Evolutionary conservation across 2,888 invertebrate species (phyloP).

Genomic region (Cyclophora punctaria): DNA sequence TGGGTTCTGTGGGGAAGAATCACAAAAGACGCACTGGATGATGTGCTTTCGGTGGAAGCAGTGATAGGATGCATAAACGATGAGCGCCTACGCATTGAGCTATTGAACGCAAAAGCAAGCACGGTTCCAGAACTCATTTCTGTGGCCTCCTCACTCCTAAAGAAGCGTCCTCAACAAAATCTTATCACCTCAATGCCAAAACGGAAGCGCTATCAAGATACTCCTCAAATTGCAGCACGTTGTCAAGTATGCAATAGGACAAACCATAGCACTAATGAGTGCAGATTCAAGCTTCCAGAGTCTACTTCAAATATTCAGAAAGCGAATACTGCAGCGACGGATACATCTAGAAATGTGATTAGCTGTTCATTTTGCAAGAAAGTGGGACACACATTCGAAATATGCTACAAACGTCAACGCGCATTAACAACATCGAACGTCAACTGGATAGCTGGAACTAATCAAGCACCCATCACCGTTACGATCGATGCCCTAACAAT

Average conservation of each 20-base stretch:
- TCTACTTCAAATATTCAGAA: slow-evolving; percentile 3
- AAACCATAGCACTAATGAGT: slow-evolving; percentile 11
- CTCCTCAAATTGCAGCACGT: not conserved
- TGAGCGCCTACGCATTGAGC: slow-evolving; percentile 22
- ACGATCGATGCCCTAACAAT: slow-evolving; percentile 7
- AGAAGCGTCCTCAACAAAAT: slow-evolving; percentile 10
- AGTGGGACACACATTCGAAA: slow-evolving; percentile 20
- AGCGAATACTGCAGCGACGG: slow-evolving; percentile 3
- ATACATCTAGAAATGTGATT: no score
- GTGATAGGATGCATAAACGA: slow-evolving; percentile 25
- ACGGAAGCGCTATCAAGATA: slow-evolving; percentile 9
- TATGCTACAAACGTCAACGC: slow-evolving; percentile 19
- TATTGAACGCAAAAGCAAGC: slow-evolving; percentile 19
- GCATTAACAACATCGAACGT: slow-evolving; percentile 17
- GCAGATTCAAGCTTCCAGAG: slow-evolving; percentile 6
- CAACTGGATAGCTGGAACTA: slow-evolving; percentile 13
- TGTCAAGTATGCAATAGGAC: slow-evolving; percentile 15
- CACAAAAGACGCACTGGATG: slow-evolving; percentile 20
- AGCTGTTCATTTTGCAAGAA: slow-evolving; percentile 21
- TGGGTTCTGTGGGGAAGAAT: slow-evolving; percentile 27
- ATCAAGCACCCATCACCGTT: slow-evolving; percentile 8
- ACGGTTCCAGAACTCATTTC: slow-evolving; percentile 24
- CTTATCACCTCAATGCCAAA: slow-evolving; percentile 2
- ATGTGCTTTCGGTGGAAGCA: slow-evolving; percentile 22
- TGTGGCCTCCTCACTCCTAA: slow-evolving; percentile 19